A percentile compares a stretch with the other conserved stretches of the same genome.
phyloP scores from a whole-genome alignment of 2,888 invertebrate species.

The Macrosiphum euphorbiae region DNA sequence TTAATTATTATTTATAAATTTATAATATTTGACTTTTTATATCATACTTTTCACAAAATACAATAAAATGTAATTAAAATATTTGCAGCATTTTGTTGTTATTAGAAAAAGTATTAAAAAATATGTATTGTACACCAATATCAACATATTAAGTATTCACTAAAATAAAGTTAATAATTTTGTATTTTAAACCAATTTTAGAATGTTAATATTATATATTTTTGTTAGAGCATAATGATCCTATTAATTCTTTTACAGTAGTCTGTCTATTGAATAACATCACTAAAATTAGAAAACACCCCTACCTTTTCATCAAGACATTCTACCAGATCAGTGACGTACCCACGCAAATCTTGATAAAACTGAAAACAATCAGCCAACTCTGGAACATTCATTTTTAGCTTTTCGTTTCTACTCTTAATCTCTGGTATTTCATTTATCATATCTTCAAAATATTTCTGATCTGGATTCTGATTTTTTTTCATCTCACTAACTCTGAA shows the following conservation, averaged over 20 bases:
- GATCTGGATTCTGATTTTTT: constrained; percentile 74
- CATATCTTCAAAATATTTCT: constrained; percentile 71
- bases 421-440: constrained; percentile 73
- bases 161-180: not conserved
- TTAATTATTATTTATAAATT: no score
- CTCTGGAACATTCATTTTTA: constrained; percentile 75
- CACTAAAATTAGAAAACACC: constrained; percentile 65
- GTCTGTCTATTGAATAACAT: constrained; percentile 49
- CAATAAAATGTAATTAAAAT: not conserved
- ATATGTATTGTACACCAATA: not conserved
- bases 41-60: not conserved
- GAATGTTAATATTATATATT: not conserved
- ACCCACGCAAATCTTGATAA: constrained; percentile 96
- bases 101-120: not conserved
- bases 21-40: not conserved
- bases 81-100: not conserved
- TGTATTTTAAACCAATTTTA: not conserved
- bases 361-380: constrained; percentile 89
- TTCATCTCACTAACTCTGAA: constrained; percentile 74
- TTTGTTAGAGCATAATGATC: not conserved
- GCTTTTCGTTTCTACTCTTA: constrained; percentile 72
- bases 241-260: constrained; percentile 38
- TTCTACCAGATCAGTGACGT: constrained; percentile 95
- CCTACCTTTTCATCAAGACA: constrained; percentile 96
- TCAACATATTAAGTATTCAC: not conserved